Base-by-base conservation (phyloP, 2,888 invertebrate species). In the Molorchus minor region DNA sequence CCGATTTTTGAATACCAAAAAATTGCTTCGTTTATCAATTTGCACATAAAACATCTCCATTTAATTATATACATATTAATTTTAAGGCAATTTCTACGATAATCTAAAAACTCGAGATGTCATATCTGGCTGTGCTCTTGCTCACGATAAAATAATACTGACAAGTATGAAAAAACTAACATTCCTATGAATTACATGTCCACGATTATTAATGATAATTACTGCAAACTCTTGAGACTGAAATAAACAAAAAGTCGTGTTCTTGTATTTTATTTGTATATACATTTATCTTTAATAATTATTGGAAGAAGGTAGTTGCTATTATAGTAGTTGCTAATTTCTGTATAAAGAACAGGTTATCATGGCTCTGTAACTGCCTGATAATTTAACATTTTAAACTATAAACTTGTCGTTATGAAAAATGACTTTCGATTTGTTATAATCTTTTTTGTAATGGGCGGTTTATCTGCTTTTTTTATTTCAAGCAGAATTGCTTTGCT, bases 161-260 rank as follows among this genome's bases (percentile, higher is more conserved):
- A 43, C 25, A 49, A 38, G 49, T 49, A 29, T 49, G n/a, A 38
- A 33, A 10, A 3, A 49, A 49, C 36, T 47, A 47, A 64, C 68
- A 67, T 67, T 64, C 65, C 65, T 59, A 53, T 58, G 52, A 61
- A 64, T 61, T 65, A 29, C 35, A 56, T 62, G 65, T 68, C 67
- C 67, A 65, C 61, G 44, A 62, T 61, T 64, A n/a, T n/a, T n/a
- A n/a, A n/a, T n/a, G n/a, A n/a, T n/a, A n/a, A n/a, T n/a, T n/a
- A 46, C 59, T 57, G 59, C 64, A 47, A 68, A 69, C 65, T 60
- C 66, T 68, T 68, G 65, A 71, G 71, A 70, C 70, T 72, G 70
- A 68, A 57, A 56, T 56, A 63, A 58, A 49, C 53, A 58, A 54
- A 56, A 58, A 36, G 49, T 62, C 65, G 54, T 63, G 56, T 67